Conservation (phyloP, 2,888 invertebrate species). For the Parnassius glacialis region DNA sequence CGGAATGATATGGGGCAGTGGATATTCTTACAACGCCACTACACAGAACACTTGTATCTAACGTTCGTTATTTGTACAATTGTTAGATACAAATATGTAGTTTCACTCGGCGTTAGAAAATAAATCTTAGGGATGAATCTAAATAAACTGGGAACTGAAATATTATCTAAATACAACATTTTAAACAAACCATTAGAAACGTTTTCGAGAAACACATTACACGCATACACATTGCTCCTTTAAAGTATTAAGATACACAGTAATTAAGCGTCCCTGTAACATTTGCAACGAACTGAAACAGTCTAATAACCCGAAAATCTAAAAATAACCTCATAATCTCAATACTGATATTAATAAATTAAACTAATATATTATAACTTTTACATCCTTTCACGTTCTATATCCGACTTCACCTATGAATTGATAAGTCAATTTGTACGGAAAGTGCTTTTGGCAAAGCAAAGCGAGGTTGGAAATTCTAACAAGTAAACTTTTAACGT, state of each 20-base stretch:
- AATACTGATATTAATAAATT: conserved; percentile 3
- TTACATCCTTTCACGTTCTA: conserved; percentile 2
- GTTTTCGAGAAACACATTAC: too few species aligned
- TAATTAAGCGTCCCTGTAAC: conserved; percentile 13
- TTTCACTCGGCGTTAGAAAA: too few species aligned
- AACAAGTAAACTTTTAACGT: conserved; percentile 28
- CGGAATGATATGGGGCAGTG: too few species aligned
- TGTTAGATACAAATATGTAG: too few species aligned
- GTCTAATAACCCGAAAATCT: conserved; percentile 12
- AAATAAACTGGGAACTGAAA: too few species aligned
- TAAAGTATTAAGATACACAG: neutral
- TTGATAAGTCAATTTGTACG: conserved; percentile 26
- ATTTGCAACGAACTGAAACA: conserved; percentile 13
- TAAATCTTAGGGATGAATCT: too few species aligned
- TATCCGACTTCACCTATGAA: conserved; percentile 21
- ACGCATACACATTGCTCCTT: too few species aligned
- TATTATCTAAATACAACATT: too few species aligned
- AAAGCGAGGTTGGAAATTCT: conserved; percentile 24
- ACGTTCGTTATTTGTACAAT: too few species aligned
- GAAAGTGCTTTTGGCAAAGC: conserved; percentile 25
- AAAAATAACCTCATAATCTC: conserved; percentile 12
- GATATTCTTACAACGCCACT: too few species aligned
- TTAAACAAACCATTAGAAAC: too few species aligned
- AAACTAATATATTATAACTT: neutral
- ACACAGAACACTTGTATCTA: too few species aligned